A percentile compares a stretch with the other conserved stretches of the same genome.
Conservation (phyloP, 2,888 invertebrate genomes). For the Chrysolina oricalcia region DNA sequence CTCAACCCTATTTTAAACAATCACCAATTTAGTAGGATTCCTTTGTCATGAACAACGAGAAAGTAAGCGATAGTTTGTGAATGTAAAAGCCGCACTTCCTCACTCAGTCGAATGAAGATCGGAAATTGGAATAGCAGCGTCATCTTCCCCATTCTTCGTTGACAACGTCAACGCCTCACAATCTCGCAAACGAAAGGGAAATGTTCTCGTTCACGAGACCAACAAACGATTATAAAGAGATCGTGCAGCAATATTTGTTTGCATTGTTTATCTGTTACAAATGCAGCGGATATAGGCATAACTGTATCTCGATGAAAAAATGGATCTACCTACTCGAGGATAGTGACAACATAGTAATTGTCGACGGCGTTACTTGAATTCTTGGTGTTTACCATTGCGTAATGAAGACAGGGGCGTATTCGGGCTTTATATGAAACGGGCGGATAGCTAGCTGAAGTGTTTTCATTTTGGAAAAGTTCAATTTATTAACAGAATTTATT, state of each 20-base stretch:
- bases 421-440: neutral
- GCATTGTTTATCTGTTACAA: conserved; percentile 3
- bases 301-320: conserved; percentile 31
- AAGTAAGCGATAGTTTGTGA: conserved; percentile 6
- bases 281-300: conserved; percentile 14
- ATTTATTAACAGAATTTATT: neutral
- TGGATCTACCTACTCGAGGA: conserved; percentile 24
- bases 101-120: conserved; percentile 4
- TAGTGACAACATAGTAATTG: conserved; percentile 39
- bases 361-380: conserved; percentile 42
- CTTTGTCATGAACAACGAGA: neutral
- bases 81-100: conserved; percentile 1
- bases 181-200: conserved; percentile 22
- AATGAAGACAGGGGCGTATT: conserved; percentile 25
- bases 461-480: too few relatives aligned
- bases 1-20: too few relatives aligned
- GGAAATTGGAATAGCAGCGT: neutral
- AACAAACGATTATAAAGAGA: neutral
- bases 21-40: neutral
- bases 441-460: too few relatives aligned
- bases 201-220: conserved; percentile 24
- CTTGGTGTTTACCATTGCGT: conserved; percentile 44
- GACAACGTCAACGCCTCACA: neutral
- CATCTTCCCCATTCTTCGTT: neutral
- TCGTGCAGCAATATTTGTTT: conserved; percentile 21